These are phyloP conservation scores for Aythya baeri DNA, from an alignment of 2,113 vertebrate species.

Conservation along the genomic window DNA sequence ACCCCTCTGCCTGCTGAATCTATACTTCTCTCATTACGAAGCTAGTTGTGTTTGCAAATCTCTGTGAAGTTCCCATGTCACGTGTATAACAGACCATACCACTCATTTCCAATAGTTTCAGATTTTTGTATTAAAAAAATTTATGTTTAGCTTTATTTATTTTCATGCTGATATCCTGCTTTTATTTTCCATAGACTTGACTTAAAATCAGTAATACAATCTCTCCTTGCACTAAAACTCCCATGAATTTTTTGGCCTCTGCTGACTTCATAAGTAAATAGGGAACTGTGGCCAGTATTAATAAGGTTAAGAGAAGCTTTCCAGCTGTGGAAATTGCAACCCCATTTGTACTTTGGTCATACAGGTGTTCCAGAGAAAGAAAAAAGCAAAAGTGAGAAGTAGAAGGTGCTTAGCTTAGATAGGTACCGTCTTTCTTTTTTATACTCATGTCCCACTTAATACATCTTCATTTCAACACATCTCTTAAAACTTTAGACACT, in stretches of 20 bases:
- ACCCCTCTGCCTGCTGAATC: not conserved
- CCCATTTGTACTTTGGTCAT: not conserved
- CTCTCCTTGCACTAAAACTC: not conserved
- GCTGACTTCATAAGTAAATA: not conserved
- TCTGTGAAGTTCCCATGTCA: not conserved
- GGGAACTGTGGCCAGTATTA: not conserved
- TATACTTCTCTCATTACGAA: not conserved
- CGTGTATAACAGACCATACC: not conserved
- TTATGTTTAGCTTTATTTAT: constrained; percentile 10
- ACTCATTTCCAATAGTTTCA: not conserved
- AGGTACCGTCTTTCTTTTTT: not conserved
- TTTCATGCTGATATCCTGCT: not conserved
- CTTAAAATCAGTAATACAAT: constrained; percentile 8
- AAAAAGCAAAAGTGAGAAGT: not conserved
- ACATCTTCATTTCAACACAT: not conserved
- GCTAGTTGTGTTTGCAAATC: not conserved
- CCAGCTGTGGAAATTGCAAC: not conserved
- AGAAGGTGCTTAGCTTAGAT: not conserved
- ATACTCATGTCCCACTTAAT: not conserved
- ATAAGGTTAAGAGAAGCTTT: not conserved
- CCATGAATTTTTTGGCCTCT: constrained; percentile 12
- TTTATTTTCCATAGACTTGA: constrained; percentile 1
- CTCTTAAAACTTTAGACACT: not conserved
- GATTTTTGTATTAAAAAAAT: not conserved
- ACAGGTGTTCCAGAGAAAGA: not conserved